A percentile compares a stretch with the other conserved stretches of the same genome.
phyloP scores from a whole-genome alignment of 2,888 invertebrate genomes.

The Eulithis testata region DNA sequence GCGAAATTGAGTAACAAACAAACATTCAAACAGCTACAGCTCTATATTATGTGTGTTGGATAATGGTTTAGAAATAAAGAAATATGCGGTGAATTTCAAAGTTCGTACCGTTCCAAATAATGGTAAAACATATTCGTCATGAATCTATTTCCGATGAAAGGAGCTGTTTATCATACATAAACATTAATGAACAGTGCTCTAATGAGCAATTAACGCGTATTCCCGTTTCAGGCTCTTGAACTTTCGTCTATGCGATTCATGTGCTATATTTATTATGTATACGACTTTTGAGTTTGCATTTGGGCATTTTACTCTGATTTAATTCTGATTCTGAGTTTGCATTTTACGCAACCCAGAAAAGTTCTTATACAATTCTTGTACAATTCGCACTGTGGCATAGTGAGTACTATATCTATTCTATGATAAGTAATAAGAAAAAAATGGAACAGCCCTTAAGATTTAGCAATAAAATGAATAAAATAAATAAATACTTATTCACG shows the following conservation, averaged over 20 bases:
- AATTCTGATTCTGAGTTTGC: too few species aligned
- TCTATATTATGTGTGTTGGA: background rate
- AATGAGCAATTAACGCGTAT: slow-evolving; percentile 31
- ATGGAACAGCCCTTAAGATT: too few species aligned
- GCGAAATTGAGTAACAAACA: background rate
- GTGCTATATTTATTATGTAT: background rate
- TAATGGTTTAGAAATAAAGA: background rate
- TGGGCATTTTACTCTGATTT: background rate
- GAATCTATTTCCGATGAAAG: slow-evolving; percentile 17
- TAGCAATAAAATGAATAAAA: too few species aligned
- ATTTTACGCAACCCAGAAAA: background rate
- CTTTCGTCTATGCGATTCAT: slow-evolving; percentile 4
- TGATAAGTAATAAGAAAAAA: too few species aligned
- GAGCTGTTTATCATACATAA: slow-evolving; percentile 14
- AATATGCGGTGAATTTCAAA: background rate
- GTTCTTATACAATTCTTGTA: too few species aligned
- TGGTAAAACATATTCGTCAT: slow-evolving; percentile 10
- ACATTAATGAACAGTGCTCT: slow-evolving; percentile 26
- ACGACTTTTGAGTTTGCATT: background rate
- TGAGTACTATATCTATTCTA: too few species aligned
- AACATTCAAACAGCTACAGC: background rate
- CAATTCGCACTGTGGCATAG: too few species aligned
- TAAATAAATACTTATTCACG: too few species aligned
- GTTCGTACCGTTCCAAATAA: slow-evolving; percentile 2
- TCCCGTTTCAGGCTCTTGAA: slow-evolving; percentile 22